Percentiles rank a stretch among this genome's conserved stretches.
Evolutionary conservation across 2,797 vertebrate species (phyloP).

Genomic region (Ambastaia sidthimunki): DNA sequence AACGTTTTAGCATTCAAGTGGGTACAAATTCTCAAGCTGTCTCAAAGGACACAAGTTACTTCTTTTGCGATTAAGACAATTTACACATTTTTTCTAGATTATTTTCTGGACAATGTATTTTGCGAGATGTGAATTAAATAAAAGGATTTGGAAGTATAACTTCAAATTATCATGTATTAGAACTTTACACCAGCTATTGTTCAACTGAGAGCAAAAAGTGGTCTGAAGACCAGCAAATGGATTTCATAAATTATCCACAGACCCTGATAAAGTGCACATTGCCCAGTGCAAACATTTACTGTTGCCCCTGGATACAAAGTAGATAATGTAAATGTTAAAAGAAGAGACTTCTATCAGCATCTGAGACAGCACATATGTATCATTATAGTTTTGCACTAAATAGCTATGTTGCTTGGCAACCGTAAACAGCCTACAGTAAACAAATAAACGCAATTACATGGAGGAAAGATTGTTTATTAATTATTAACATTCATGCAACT

Average conservation of each 20-base stretch:
- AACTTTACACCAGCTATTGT: not conserved
- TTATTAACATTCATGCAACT: not conserved
- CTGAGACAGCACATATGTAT: not conserved
- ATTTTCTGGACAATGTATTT: too few relatives aligned
- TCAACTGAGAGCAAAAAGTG: not conserved
- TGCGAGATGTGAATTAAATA: too few relatives aligned
- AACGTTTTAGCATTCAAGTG: not conserved
- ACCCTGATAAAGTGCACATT: constrained; percentile 14
- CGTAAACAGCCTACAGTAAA: not conserved
- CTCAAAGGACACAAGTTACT: not conserved
- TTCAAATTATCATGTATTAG: not conserved
- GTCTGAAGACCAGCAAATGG: constrained; percentile 4
- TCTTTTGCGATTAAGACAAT: not conserved
- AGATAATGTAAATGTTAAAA: constrained; percentile 3
- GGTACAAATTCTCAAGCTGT: too few relatives aligned
- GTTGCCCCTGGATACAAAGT: constrained; percentile 26
- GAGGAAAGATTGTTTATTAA: not conserved
- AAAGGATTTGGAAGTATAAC: too few relatives aligned
- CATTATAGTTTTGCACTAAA: not conserved
- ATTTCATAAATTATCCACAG: constrained; percentile 26
- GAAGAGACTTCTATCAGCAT: constrained; percentile 4
- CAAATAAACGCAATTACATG: not conserved
- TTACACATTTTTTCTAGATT: too few relatives aligned
- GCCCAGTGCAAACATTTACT: constrained; percentile 22
- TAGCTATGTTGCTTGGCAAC: constrained; percentile 4